Evolutionary conservation across 2,113 vertebrate genomes (phyloP).

Genomic region (Labeo catla): DNA sequence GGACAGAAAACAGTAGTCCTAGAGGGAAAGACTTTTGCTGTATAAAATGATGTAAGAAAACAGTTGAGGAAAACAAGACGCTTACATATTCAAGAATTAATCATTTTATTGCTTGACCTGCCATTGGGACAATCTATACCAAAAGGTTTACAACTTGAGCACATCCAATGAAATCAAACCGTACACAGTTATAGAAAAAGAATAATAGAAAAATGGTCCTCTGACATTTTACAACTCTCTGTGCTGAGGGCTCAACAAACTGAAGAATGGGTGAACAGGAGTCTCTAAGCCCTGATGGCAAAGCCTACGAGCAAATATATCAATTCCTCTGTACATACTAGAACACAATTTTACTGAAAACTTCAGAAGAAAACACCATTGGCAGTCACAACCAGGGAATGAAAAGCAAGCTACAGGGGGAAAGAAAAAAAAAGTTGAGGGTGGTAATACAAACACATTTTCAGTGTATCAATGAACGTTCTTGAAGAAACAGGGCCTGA

Average conservation of each 20-base stretch:
- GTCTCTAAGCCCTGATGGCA: constrained; percentile 70
- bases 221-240: constrained; percentile 77
- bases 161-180: constrained; percentile 81
- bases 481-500: neutral
- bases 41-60: neutral
- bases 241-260: constrained; percentile 66
- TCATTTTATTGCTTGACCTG: constrained; percentile 90
- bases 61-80: neutral
- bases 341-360: constrained; percentile 75
- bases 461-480: neutral
- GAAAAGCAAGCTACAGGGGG: neutral
- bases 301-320: constrained; percentile 71
- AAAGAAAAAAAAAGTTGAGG: neutral
- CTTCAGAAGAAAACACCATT: constrained; percentile 76
- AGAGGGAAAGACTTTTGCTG: neutral
- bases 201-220: constrained; percentile 86
- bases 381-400: constrained; percentile 65
- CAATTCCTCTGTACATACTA: constrained; percentile 62
- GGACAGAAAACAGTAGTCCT: neutral
- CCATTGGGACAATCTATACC: constrained; percentile 84
- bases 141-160: constrained; percentile 83
- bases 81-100: constrained; percentile 75
- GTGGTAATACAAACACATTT: neutral
- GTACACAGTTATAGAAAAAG: constrained; percentile 72
- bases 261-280: constrained; percentile 69